Conservation (phyloP, 2,113 vertebrate species). For the Dissostichus mawsoni region DNA sequence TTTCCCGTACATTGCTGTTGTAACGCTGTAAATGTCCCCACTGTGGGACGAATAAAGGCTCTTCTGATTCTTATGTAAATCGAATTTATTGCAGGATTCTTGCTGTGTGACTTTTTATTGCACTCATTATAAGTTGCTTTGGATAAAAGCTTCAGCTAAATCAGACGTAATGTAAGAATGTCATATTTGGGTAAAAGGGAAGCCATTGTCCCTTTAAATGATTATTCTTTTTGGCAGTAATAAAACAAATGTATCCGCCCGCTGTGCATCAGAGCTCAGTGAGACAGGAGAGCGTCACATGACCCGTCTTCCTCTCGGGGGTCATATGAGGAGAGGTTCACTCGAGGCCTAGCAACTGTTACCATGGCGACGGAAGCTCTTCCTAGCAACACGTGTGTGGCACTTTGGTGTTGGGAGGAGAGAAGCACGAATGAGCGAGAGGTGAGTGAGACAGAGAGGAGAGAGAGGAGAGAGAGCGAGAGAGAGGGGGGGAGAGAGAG, state of each 20-base stretch:
- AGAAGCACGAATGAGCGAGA: conserved; percentile 3
- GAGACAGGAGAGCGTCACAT: conserved; percentile 61
- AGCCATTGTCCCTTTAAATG: background rate
- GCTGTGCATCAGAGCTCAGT: background rate
- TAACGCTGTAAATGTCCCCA: too few relatives aligned
- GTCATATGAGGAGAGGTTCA: conserved; percentile 78
- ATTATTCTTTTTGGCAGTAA: too few relatives aligned
- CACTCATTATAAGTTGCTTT: too few relatives aligned
- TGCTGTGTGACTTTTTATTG: too few relatives aligned
- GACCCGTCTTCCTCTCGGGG: conserved; percentile 63
- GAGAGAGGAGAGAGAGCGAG: background rate
- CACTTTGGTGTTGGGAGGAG: conserved; percentile 43
- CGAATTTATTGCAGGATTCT: too few relatives aligned
- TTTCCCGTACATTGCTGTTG: too few relatives aligned
- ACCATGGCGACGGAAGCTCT: conserved; percentile 80
- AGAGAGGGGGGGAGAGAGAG: background rate
- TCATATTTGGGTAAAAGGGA: background rate
- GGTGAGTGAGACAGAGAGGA: conserved; percentile 3
- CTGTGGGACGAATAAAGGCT: too few relatives aligned
- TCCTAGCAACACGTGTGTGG: conserved; percentile 77
- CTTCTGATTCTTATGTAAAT: too few relatives aligned
- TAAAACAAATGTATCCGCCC: too few relatives aligned
- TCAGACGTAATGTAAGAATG: too few relatives aligned
- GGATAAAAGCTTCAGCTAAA: too few relatives aligned
- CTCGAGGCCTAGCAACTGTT: conserved; percentile 70